Conservation (phyloP, 2,888 invertebrate genomes). For the Heliconius sara region DNA sequence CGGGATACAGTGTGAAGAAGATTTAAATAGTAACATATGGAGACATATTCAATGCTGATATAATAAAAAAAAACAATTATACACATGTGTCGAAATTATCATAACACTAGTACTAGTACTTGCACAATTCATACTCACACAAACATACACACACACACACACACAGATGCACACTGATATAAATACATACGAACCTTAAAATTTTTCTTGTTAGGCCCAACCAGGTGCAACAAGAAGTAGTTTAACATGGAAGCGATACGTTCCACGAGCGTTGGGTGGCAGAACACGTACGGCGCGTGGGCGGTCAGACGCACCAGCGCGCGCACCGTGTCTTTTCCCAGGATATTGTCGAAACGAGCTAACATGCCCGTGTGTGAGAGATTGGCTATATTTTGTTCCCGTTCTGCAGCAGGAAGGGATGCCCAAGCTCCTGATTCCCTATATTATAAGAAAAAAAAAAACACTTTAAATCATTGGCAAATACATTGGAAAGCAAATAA, state of each 20-base stretch:
- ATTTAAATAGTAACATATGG: no score
- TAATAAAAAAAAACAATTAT: no score
- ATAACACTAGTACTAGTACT: no score
- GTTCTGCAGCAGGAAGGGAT: constrained; percentile 87
- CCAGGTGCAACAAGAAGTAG: constrained; percentile 94
- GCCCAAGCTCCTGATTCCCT: constrained; percentile 91
- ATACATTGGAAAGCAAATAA: background rate
- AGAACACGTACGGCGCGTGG: constrained; percentile 91
- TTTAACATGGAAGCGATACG: constrained; percentile 97
- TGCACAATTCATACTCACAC: no score
- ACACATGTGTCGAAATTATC: no score
- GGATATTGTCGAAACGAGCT: constrained; percentile 95
- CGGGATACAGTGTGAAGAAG: no score
- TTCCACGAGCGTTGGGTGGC: constrained; percentile 95
- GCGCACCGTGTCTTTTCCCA: constrained; percentile 94
- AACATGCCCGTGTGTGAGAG: constrained; percentile 91
- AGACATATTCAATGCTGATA: no score
- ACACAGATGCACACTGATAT: background rate
- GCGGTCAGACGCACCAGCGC: constrained; percentile 91
- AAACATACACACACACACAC: background rate
- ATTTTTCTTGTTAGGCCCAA: constrained; percentile 95
- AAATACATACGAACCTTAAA: constrained; percentile 87
- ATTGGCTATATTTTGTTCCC: constrained; percentile 88
- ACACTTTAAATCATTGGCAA: background rate
- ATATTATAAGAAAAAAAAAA: constrained; percentile 26